These are phyloP conservation scores for Mallotus villosus DNA, from an alignment of 2,797 vertebrate genomes.

Conservation along the genomic window DNA sequence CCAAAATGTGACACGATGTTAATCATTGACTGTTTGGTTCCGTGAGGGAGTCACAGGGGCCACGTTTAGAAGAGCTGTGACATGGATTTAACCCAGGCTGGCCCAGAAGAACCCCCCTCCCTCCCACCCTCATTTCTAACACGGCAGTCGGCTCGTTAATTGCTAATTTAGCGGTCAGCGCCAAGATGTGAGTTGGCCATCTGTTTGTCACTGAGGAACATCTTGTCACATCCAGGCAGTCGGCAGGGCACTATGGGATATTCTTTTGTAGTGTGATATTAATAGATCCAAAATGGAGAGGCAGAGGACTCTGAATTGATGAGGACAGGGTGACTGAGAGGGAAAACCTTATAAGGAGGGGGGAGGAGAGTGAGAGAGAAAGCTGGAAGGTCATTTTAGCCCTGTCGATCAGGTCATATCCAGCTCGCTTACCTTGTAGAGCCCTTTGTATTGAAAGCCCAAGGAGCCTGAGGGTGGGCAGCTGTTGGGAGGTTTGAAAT, in stretches of 20 bases:
- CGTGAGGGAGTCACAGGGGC: neutral
- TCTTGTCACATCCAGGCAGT: slow-evolving; percentile 75
- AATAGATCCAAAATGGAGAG: slow-evolving; percentile 67
- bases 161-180: slow-evolving; percentile 78
- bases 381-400: neutral
- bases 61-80: neutral
- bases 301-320: neutral
- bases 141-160: slow-evolving; percentile 75
- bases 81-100: neutral
- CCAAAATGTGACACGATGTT: neutral
- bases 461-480: neutral
- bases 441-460: neutral
- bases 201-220: slow-evolving; percentile 81
- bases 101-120: slow-evolving; percentile 13
- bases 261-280: slow-evolving; percentile 68
- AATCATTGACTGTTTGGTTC: neutral
- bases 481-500: neutral
- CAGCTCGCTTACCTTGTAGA: neutral
- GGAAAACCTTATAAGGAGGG: neutral
- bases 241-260: slow-evolving; percentile 57
- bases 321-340: slow-evolving; percentile 18
- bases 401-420: slow-evolving; percentile 1
- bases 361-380: slow-evolving; percentile 6
- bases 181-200: slow-evolving; percentile 79
- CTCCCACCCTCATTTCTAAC: slow-evolving; percentile 56